Evolutionary conservation across 2,113 vertebrate species (phyloP).

Genomic region (Vimba vimba): DNA sequence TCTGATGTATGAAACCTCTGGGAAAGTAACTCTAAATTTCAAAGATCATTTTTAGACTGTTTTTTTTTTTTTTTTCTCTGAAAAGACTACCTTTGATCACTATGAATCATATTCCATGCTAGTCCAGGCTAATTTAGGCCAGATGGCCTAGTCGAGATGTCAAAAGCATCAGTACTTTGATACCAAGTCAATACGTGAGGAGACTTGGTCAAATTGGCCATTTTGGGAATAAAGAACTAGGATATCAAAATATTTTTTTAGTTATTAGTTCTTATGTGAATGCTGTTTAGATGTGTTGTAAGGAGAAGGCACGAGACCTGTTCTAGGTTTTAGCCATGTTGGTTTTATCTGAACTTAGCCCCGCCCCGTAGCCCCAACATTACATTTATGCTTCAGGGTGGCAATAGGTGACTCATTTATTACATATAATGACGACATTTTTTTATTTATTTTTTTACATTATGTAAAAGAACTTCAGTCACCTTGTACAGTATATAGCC

Average conservation of each 20-base stretch:
- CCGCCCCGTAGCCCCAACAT: too few species aligned
- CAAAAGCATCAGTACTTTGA: background rate
- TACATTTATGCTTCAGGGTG: too few species aligned
- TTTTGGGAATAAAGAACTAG: background rate
- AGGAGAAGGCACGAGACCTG: too few species aligned
- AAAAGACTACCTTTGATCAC: background rate
- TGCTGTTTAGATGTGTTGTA: too few species aligned
- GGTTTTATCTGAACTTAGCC: too few species aligned
- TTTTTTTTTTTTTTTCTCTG: background rate
- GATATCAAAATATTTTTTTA: background rate
- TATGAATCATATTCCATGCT: background rate
- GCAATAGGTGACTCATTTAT: too few species aligned
- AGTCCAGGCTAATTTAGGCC: background rate
- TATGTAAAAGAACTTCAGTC: too few species aligned
- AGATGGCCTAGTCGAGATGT: background rate
- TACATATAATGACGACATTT: too few species aligned
- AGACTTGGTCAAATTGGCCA: background rate
- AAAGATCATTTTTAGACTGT: background rate
- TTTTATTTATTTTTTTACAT: too few species aligned
- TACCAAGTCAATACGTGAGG: background rate
- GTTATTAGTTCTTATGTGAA: too few species aligned
- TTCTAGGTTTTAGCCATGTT: too few species aligned
- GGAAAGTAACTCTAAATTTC: background rate
- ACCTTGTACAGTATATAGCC: too few species aligned
- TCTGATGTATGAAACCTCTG: background rate